Percentiles rank a stretch among this genome's conserved stretches.
phyloP scores from a whole-genome alignment of 2,888 invertebrate genomes.

The Acanthosepion lycidas region DNA sequence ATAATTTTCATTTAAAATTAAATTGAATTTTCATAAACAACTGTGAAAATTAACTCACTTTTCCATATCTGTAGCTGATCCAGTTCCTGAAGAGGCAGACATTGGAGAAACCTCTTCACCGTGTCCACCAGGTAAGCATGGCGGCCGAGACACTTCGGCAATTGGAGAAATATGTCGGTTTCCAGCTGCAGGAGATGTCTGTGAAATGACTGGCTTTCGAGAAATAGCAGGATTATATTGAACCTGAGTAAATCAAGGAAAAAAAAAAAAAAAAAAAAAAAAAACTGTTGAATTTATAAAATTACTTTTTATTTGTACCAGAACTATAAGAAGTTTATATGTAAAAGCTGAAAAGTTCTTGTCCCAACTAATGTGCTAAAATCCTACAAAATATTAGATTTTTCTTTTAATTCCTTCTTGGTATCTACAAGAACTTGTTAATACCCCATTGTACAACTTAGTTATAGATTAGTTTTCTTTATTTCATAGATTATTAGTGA shows the following conservation, averaged over 20 bases:
- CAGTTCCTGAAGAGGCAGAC: conserved; percentile 37
- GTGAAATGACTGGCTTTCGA: conserved; percentile 37
- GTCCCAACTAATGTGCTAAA: no score
- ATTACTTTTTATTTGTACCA: no score
- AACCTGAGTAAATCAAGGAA: not conserved
- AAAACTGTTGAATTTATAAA: no score
- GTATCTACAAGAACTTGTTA: no score
- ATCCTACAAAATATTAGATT: no score
- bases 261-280: not conserved
- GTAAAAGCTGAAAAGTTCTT: not conserved
- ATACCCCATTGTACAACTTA: no score
- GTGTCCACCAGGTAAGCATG: conserved; percentile 34
- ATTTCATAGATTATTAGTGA: no score
- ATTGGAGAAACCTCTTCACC: conserved; percentile 39
- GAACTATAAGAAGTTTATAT: no score
- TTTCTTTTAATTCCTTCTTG: no score
- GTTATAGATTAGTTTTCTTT: no score
- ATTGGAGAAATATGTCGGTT: conserved; percentile 39
- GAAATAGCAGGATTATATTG: conserved; percentile 23
- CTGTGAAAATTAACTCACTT: not conserved
- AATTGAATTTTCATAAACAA: no score
- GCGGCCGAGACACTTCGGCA: conserved; percentile 34
- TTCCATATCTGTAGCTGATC: not conserved
- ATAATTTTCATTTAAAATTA: no score
- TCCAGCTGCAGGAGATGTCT: not conserved